Evolutionary conservation across 2,888 invertebrate species (phyloP), one percentile per base, ranked within the genome.

Genomic region (Lissonota sp.): DNA sequence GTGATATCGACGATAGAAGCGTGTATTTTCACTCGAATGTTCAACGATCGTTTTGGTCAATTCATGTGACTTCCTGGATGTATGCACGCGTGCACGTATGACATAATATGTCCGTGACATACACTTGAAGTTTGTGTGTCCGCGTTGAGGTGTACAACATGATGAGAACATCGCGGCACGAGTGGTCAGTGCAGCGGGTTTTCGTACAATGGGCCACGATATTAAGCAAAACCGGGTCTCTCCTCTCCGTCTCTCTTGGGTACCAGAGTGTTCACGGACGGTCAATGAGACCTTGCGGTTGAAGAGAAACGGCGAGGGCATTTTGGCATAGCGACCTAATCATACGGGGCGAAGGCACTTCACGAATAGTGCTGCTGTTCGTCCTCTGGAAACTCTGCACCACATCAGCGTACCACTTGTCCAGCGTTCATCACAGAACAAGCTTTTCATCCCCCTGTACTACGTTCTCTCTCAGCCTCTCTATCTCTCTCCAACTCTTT

Each of bases 261-360:
- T 26, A 26, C 26, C 26, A 26, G 3, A 26, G 3, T 26, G 3
- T 26, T 26, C 26, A 26, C 26, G 26, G 26, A 26, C 26, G 26
- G 26, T 26, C 26, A 26, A 26, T 26, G 26, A 26, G 26, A 26
- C 26, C 26, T 26, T 26, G 26, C 26, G 26, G 26, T 26, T 26
- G 26, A 55, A 8, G 26, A 5, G 14, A 55, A 1, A 16, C 1
- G 16, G 55, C 4, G 10, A 49, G 46, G 69, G 57, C 51, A 49
- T 58, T 81, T 70, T 74, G 80, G 77, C 60, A 73, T 66, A 74
- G 69, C 73, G 63, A 77, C 64, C 73, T 77, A 77, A 77, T 81
- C 73, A 70, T 16, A 69, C 76, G 39, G 26, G 53, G 73, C 77
- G 7, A 62, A 26, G 66, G 49, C 66, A 42, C 79, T 79, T 42